Evolutionary conservation across 2,797 vertebrate genomes (phyloP).

Genomic region (Mormyrus proboscirostris): DNA sequence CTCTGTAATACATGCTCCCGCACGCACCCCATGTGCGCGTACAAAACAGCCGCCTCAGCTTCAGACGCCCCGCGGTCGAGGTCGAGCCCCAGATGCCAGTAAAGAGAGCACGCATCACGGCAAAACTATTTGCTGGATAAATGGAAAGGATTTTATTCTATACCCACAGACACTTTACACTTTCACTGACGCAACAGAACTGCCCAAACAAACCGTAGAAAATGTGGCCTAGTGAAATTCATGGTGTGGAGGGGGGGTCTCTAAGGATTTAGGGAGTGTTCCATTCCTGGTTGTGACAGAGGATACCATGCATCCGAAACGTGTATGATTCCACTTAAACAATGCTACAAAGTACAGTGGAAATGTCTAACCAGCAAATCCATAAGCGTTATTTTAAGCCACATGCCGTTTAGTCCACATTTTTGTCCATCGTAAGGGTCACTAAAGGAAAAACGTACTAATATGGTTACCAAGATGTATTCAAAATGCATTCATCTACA

Average conservation of each 20-base stretch:
- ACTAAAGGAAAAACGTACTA: not conserved
- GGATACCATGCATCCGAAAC: not conserved
- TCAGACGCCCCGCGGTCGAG: constrained; percentile 68
- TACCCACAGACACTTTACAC: constrained; percentile 59
- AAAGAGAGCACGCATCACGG: constrained; percentile 70
- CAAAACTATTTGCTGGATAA: constrained; percentile 70
- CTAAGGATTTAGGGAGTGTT: not conserved
- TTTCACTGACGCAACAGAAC: constrained; percentile 27
- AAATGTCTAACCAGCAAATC: not conserved
- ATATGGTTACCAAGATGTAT: not conserved
- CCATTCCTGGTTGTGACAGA: not conserved
- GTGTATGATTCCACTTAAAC: not conserved
- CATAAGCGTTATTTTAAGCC: not conserved
- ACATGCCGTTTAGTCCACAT: not conserved
- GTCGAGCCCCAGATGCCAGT: constrained; percentile 61
- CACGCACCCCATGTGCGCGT: constrained; percentile 50
- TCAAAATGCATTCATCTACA: not conserved
- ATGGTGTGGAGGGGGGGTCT: not conserved
- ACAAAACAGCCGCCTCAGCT: constrained; percentile 61
- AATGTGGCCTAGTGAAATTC: constrained; percentile 35
- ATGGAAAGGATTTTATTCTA: constrained; percentile 65
- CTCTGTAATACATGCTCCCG: constrained; percentile 28
- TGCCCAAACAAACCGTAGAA: constrained; percentile 31
- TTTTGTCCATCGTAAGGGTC: not conserved
- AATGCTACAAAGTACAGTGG: not conserved